phyloP scores from a whole-genome alignment of 2,888 invertebrate species.

The Drosophila monieri region DNA sequence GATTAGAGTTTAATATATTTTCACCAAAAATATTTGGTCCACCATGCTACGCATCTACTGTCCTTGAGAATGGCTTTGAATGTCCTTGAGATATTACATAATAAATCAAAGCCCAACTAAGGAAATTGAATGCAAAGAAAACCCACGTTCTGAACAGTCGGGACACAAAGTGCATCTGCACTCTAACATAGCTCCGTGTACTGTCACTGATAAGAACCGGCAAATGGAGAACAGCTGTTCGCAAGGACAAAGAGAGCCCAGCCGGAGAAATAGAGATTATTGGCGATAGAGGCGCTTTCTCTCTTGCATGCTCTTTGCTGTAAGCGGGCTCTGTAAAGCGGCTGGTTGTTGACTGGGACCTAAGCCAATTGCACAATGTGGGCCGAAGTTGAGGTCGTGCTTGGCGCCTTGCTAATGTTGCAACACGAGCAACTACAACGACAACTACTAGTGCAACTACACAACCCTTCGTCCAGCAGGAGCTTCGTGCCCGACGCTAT shows the following conservation, averaged over 20 bases:
- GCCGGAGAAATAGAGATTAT: slow-evolving; percentile 13
- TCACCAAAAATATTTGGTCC: not conserved
- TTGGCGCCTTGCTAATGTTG: slow-evolving; percentile 46
- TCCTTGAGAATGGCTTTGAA: too few species aligned
- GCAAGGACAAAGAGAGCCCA: slow-evolving; percentile 1
- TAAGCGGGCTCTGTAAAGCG: slow-evolving; percentile 48
- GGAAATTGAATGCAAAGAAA: slow-evolving; percentile 34
- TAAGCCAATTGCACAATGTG: slow-evolving; percentile 53
- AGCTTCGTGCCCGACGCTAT: slow-evolving; percentile 61
- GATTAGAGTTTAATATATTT: not conserved
- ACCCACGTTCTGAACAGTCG: slow-evolving; percentile 8
- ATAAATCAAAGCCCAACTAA: slow-evolving; percentile 64
- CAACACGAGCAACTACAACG: slow-evolving; percentile 53
- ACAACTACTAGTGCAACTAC: slow-evolving; percentile 53
- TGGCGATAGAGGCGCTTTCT: not conserved
- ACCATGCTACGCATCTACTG: not conserved
- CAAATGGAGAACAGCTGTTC: slow-evolving; percentile 54
- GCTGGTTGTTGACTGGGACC: slow-evolving; percentile 46
- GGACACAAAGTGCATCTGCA: slow-evolving; percentile 24
- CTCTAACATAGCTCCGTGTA: slow-evolving; percentile 55
- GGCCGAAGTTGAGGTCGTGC: slow-evolving; percentile 47
- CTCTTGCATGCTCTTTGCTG: slow-evolving; percentile 35
- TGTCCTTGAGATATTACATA: slow-evolving; percentile 80
- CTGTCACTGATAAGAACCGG: slow-evolving; percentile 70
- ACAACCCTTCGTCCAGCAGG: slow-evolving; percentile 67